Percentiles rank a stretch among this genome's conserved stretches.
These are phyloP conservation scores for Coluber constrictor DNA, from an alignment of 2,797 vertebrate genomes.

Conservation along the genomic window DNA sequence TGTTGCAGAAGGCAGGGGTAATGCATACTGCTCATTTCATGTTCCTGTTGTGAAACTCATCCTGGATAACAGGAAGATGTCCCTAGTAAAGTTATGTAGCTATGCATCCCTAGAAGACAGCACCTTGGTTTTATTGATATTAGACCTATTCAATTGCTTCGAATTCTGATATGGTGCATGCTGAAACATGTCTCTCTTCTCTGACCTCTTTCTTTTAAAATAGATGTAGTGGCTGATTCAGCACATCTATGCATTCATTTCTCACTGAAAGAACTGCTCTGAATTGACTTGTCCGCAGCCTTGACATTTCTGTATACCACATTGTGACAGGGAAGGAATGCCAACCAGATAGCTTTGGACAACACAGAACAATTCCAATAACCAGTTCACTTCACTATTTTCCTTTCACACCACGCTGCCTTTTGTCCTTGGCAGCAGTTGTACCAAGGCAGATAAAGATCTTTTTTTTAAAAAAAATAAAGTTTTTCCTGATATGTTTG, in stretches of 20 bases:
- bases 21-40: not conserved
- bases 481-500: conserved; percentile 4
- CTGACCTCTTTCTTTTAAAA: not conserved
- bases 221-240: not conserved
- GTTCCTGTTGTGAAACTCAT: not conserved
- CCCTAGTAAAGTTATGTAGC: not conserved
- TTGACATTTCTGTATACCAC: not conserved
- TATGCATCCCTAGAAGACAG: not conserved
- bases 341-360: not conserved
- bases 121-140: not conserved
- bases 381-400: not conserved
- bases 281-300: conserved; percentile 1
- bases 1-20: not conserved
- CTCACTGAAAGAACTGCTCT: not conserved
- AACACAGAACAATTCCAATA: not conserved
- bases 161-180: not conserved
- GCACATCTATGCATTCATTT: not conserved
- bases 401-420: not conserved
- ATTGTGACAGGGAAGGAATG: conserved; percentile 12
- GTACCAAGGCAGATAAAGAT: not conserved
- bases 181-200: not conserved
- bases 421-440: not conserved
- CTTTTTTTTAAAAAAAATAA: not conserved
- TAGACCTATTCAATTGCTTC: not conserved
- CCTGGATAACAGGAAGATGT: not conserved